Evolutionary conservation across 2,888 invertebrate genomes (phyloP), one percentile per base, ranked within the genome.

Genomic region (Gandaritis pyraliata): DNA sequence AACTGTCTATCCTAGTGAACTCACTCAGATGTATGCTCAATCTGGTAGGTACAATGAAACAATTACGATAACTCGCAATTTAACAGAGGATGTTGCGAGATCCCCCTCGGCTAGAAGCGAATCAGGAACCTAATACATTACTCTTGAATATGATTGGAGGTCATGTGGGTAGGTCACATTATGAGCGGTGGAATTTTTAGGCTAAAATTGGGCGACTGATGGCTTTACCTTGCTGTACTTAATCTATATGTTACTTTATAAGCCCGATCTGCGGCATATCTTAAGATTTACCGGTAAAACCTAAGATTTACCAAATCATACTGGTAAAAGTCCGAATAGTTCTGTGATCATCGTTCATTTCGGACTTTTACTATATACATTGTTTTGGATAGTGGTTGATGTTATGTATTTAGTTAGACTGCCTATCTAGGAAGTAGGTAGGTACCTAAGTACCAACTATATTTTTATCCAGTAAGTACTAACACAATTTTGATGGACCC

Each of bases 61-160:
- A 92, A 92, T 92, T 92, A 92, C 90, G 88, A 90, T 92, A 90
- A 90, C 87, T 88, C 90, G 90, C 91, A 91, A 92, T 92, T 90
- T 91, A 90, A 84, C 85, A 83, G 84, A 90, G 92, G 92, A 92
- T 89, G 92, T 92, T 88, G 90, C 92, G 88, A 88, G 90, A 88
- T 87, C 88, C 86, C 90, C 89, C 88, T 80, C 82, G 80, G 66
- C 72, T 72, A 80, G 77, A 76, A 81, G 74, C 76, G 75, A 84
- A 86, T 86, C 83, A 83, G 83, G 85, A 81, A 78, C 84, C 78
- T 78, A 77, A 78, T 84, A 83, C 76, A n/a, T 76, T 68, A 66
- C 65, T 58, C 71, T 75, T 72, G 65, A 66, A 71, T 70, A 73
- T 65, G 41, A 59, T 62, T 68, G 58, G 64, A 69, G 69, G 69